Evolutionary conservation across 2,113 vertebrate genomes (phyloP).

Genomic region (Euleptes europaea): DNA sequence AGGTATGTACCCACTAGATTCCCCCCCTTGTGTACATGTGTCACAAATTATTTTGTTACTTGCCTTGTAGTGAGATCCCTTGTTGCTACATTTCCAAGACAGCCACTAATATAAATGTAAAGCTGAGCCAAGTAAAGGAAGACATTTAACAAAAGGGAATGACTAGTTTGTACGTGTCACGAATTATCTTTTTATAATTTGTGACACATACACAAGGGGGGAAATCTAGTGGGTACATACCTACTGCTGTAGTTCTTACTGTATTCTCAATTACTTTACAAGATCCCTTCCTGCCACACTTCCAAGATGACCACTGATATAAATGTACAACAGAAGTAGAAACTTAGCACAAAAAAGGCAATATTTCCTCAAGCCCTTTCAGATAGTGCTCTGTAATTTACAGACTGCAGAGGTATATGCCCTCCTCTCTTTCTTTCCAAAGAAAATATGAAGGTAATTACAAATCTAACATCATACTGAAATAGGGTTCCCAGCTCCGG

Average conservation of each 20-base stretch:
- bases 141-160: neutral
- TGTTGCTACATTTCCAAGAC: accelerated
- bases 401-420: neutral
- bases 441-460: slow-evolving; percentile 13
- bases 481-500: too few species aligned
- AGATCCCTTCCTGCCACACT: accelerated
- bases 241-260: neutral
- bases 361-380: neutral
- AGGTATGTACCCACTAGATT: neutral
- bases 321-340: neutral
- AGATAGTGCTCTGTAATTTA: neutral
- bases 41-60: neutral
- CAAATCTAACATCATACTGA: neutral
- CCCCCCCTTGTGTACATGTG: accelerated
- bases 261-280: too few species aligned
- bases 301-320: neutral
- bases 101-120: neutral
- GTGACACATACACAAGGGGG: neutral
- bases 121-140: accelerated
- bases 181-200: neutral
- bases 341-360: neutral
- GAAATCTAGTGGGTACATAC: neutral
- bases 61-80: neutral
- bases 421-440: neutral
- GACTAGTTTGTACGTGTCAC: neutral